Evolutionary conservation across 2,797 vertebrate species (phyloP).

Genomic region (Gobio occitaniae): DNA sequence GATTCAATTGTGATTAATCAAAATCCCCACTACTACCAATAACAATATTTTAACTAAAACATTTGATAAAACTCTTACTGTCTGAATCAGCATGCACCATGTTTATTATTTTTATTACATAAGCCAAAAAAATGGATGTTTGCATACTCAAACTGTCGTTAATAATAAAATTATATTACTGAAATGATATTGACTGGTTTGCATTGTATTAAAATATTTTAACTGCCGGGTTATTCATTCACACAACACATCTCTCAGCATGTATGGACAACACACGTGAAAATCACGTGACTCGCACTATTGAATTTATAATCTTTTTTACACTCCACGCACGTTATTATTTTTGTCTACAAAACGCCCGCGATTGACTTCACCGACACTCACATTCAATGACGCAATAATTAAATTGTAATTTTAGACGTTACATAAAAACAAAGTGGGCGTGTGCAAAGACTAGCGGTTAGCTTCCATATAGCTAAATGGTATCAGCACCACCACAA

Average conservation of each 20-base stretch:
- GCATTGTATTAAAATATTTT: neutral
- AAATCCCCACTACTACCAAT: neutral
- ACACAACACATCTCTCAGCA: neutral
- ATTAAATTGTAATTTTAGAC: constrained; percentile 44
- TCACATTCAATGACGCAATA: neutral
- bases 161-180: neutral
- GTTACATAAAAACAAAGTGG: constrained; percentile 57
- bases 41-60: neutral
- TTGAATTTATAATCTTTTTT: neutral
- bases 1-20: neutral
- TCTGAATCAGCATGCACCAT: neutral
- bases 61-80: neutral
- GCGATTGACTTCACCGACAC: neutral
- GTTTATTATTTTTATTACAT: neutral
- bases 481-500: neutral
- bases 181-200: too few species aligned
- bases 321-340: neutral
- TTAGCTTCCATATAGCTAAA: neutral
- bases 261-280: neutral
- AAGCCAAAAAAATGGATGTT: neutral
- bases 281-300: constrained; percentile 12
- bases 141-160: neutral
- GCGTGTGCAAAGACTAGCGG: constrained; percentile 46
- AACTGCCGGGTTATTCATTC: neutral
- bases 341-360: neutral